Conservation (phyloP, 2,113 vertebrate species). For the Upupa epops region DNA sequence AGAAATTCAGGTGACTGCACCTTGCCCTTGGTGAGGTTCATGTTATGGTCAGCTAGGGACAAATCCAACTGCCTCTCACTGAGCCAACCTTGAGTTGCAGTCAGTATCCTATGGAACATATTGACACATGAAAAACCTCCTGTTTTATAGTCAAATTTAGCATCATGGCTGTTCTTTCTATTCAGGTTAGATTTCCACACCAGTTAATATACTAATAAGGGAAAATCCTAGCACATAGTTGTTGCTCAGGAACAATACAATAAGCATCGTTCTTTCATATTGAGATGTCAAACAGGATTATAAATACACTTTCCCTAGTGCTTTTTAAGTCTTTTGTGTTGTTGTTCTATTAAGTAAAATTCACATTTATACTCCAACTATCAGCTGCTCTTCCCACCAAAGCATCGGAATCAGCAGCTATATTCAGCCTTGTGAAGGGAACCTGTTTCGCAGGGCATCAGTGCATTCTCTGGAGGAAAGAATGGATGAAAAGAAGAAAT, state of each 20-base stretch:
- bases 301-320: not conserved
- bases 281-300: not conserved
- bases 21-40: rapidly evolving
- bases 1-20: not conserved
- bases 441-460: not conserved
- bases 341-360: not conserved
- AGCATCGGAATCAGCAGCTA: not conserved
- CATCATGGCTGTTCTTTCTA: not conserved
- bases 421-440: not conserved
- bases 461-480: not conserved
- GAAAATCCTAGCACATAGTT: not conserved
- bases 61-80: not conserved
- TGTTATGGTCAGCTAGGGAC: not conserved
- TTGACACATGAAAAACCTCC: not conserved
- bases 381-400: not conserved
- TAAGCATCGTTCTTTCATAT: not conserved
- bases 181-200: not conserved
- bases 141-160: not conserved
- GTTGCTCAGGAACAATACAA: not conserved
- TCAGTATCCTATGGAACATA: not conserved
- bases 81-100: not conserved
- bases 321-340: not conserved
- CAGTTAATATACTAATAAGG: not conserved
- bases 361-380: not conserved
- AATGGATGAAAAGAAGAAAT: not conserved